A percentile compares a stretch with the other conserved stretches of the same genome.
phyloP scores from a whole-genome alignment of 2,888 invertebrate genomes.

The Drosophila prostipennis region DNA sequence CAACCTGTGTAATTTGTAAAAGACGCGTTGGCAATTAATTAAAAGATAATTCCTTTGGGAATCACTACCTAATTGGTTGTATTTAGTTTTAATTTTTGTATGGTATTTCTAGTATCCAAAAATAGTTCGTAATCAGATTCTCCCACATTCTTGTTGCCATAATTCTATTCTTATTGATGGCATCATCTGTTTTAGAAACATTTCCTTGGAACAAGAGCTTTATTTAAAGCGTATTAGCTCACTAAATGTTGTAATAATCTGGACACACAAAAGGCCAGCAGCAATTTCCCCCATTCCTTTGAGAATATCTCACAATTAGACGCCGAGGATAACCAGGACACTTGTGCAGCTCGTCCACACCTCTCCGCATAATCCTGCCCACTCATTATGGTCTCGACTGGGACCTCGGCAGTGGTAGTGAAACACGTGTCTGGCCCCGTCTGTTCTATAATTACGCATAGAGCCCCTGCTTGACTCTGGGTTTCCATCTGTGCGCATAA shows the following conservation, averaged over 20 bases:
- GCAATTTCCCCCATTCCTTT: conserved; percentile 10
- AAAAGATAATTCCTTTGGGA: conserved; percentile 16
- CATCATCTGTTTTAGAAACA: neutral
- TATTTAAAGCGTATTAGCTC: conserved; percentile 9
- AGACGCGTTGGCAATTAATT: conserved; percentile 19
- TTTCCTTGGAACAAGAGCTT: neutral
- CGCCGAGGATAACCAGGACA: conserved; percentile 9
- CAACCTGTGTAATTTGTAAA: conserved; percentile 6
- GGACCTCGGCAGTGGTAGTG: conserved; percentile 8
- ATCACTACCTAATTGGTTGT: neutral
- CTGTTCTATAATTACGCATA: conserved; percentile 67
- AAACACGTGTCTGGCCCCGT: conserved; percentile 57
- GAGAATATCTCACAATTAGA: conserved; percentile 28
- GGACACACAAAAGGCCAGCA: neutral
- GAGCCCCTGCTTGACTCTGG: conserved; percentile 11
- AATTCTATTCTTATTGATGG: neutral
- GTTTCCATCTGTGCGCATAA: conserved; percentile 14
- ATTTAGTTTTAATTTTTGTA: neutral
- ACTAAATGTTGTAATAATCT: conserved; percentile 12
- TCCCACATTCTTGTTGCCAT: neutral
- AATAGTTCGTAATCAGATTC: neutral
- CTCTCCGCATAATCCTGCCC: conserved; percentile 33
- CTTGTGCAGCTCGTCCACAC: conserved; percentile 38
- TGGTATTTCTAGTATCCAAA: no score
- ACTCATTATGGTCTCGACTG: conserved; percentile 33